Base-by-base conservation (phyloP, 1,140 invertebrate genomes). In the Frieseomelitta varia region DNA sequence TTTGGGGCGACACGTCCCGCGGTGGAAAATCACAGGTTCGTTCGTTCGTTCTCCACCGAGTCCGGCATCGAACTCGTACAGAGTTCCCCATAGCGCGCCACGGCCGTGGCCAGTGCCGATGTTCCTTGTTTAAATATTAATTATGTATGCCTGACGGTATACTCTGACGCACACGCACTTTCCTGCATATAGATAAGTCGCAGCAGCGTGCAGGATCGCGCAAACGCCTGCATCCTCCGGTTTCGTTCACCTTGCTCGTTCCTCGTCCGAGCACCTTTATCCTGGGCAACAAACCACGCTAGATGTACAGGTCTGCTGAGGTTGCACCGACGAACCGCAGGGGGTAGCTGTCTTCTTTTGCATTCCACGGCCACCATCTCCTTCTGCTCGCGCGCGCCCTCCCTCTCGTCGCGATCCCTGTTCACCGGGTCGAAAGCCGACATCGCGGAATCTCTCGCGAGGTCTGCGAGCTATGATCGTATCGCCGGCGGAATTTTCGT, bases 71-170 rank as follows among this genome's bases (percentile, higher is more conserved):
- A 47, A 47, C 39, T 21, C 17, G 27, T 56, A 69, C 17, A 17
- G 67, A 83, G 79, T 47, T n/a, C n/a, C n/a, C 30, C 80, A 8
- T 34, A 71, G 39, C 34, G 34, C 63, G 68, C 15, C 56, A 39
- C 34, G 34, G 34, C 21, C 61, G 27, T 68, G 65, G 58, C 47
- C 74, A 51, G 53, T 80, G 69, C 51, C 85, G 84, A 86, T 88
- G 84, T 84, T 88, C 81, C 91, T 93, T 92, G 88, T 91, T 94
- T 92, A 92, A 93, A 93, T 94, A 93, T 94, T 93, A 93, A 93
- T 94, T 94, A 94, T 94, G 93, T 92, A 93, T 93, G 91, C 91
- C 90, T 87, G 91, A 91, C 85, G 90, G 85, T 92, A 88, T 87
- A 90, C 76, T 80, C 86, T 88, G 85, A 90, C 88, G 91, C 92